Evolutionary conservation across 2,797 vertebrate genomes (phyloP).

Genomic region (Loriculus beryllinus): DNA sequence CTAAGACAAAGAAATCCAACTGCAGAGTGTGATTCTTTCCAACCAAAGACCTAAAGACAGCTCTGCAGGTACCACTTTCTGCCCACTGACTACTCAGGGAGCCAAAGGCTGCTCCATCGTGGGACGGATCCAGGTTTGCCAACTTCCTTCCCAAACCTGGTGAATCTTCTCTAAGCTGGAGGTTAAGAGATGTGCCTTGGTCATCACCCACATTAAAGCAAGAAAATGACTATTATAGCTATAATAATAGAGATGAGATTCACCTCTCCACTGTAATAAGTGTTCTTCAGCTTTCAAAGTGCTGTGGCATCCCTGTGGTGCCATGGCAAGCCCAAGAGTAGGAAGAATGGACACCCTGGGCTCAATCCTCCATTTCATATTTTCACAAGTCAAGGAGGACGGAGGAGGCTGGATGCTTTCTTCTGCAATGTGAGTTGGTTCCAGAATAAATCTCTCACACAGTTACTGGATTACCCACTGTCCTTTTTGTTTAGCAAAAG

Average conservation of each 20-base stretch:
- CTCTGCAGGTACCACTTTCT: background rate
- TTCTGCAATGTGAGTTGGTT: background rate
- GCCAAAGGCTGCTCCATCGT: background rate
- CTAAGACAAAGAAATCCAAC: background rate
- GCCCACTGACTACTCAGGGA: background rate
- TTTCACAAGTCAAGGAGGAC: background rate
- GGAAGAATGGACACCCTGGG: background rate
- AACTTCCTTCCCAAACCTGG: background rate
- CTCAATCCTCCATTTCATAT: background rate
- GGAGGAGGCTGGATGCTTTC: background rate
- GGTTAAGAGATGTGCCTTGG: background rate
- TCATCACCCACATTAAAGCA: background rate
- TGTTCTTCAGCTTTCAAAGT: background rate
- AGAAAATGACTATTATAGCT: background rate
- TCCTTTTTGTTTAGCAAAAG: constrained; percentile 12
- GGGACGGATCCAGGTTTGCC: background rate
- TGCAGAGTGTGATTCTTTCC: background rate
- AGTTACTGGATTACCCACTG: background rate
- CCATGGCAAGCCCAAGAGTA: background rate
- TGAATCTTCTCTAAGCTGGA: background rate
- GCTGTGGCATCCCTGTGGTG: background rate
- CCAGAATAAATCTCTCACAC: background rate
- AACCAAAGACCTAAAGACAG: background rate
- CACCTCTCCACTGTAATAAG: background rate
- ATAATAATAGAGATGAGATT: background rate